A percentile compares a stretch with the other conserved stretches of the same genome.
Conservation (phyloP, 2,113 vertebrate genomes). For the Riparia riparia region DNA sequence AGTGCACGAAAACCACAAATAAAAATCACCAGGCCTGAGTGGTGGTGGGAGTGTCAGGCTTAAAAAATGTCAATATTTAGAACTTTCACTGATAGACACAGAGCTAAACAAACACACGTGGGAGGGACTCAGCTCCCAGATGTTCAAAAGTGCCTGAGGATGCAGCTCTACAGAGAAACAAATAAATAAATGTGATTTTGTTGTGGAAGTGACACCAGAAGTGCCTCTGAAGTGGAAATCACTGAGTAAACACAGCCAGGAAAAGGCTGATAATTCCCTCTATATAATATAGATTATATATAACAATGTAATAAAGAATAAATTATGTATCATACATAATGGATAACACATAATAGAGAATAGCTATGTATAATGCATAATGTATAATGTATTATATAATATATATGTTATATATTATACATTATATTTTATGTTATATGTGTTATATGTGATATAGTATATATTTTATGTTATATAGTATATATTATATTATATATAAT, state of each 20-base stretch:
- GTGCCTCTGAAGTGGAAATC: not conserved
- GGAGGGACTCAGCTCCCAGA: conserved; percentile 31
- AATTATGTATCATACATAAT: too few relatives aligned
- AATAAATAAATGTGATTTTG: not conserved
- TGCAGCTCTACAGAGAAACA: not conserved
- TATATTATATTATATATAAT: too few relatives aligned
- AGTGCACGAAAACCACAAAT: not conserved
- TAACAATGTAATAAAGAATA: too few relatives aligned
- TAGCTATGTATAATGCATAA: too few relatives aligned
- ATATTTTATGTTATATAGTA: too few relatives aligned
- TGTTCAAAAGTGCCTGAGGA: not conserved
- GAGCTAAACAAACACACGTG: conserved; percentile 39
- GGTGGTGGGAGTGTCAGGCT: not conserved
- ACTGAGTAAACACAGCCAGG: not conserved
- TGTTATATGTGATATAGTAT: too few relatives aligned
- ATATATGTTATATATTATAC: too few relatives aligned
- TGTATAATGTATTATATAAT: too few relatives aligned
- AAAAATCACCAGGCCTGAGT: not conserved
- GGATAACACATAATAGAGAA: too few relatives aligned
- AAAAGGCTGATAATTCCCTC: not conserved
- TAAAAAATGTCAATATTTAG: conserved; percentile 47
- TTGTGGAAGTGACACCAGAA: not conserved
- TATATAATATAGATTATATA: not conserved
- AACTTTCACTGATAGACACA: not conserved
- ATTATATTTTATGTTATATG: too few relatives aligned